phyloP scores from a whole-genome alignment of 2,888 invertebrate species.

The Zonitis immaculata region DNA sequence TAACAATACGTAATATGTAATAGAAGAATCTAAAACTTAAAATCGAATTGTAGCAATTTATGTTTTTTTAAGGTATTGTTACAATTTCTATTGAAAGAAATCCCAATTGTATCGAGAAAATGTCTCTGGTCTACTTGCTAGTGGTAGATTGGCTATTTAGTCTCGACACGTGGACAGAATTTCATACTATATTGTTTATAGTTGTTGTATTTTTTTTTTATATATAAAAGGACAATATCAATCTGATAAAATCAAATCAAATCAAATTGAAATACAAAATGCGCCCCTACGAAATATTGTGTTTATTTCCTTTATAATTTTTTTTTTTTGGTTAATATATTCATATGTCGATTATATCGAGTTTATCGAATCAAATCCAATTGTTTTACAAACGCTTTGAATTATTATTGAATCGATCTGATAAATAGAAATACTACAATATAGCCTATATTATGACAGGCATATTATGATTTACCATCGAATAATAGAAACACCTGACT shows the following conservation, averaged over 20 bases:
- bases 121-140: constrained; percentile 13
- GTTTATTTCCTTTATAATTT: not conserved
- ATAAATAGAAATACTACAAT: not conserved
- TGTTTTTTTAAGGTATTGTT: constrained; percentile 6
- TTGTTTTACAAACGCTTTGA: not conserved
- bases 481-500: constrained; percentile 1
- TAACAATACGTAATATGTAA: not conserved
- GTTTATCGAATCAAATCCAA: not conserved
- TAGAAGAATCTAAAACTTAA: constrained; percentile 2
- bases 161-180: constrained; percentile 33
- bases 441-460: not conserved
- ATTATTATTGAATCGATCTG: not conserved
- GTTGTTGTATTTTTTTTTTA: no score
- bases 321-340: not conserved
- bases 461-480: not conserved
- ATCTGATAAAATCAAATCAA: not conserved
- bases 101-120: constrained; percentile 3
- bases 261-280: no score
- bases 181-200: not conserved
- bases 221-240: no score
- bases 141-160: constrained; percentile 39
- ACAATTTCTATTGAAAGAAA: constrained; percentile 3
- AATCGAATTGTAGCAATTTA: constrained; percentile 5
- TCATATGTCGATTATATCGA: not conserved
- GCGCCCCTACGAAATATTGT: no score